Base-by-base conservation (phyloP, 2,113 vertebrate species). In the Mirza zaza region DNA sequence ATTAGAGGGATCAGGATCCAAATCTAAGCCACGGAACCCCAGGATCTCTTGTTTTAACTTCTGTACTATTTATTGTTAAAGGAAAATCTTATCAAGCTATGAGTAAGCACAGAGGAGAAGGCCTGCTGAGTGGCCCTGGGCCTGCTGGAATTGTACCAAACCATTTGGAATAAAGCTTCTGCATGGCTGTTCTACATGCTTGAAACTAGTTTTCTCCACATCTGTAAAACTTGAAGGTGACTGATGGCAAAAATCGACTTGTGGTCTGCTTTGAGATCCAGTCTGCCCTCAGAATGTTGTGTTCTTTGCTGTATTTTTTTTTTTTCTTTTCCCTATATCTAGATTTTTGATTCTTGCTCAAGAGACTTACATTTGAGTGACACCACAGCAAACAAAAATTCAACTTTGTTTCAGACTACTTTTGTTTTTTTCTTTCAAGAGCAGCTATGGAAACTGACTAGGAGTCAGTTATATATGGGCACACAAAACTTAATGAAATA, bases 121-220 rank as follows among this genome's bases (percentile, higher is more conserved):
- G 21, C n/a, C 34, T 70, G 45, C 55, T 34, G 15, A 39, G 20
- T 4, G 7, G 32, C 34, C 7, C 0, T 1, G 4, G 52, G 34
- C 3, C 8, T 11, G 21, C n/a, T 32, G 17, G 63, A 45, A 32
- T 25, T 14, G 39, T 2, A 14, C 0, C 14, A 36, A 42, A 4
- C 39, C 36, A 8, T 50, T 36, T 42, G 42, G 5, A 25, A 48
- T 5, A 9, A 50, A 36, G 3, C 8, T 55, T 42, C 42, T 39
- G 32, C 18, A 17, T 29, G 23, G 36, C 8, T 27, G 25, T 61
- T 36, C 21, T 6, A 25, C 11, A 1, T 42, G 36, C 36, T 23
- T 59, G 17, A 82, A 32, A n/a, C 5, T 6, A 42, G 42, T 4
- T 14, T n/a, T 59, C 52, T 57, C 52, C 45, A 34, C 32, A 17